Percentiles rank a stretch among this genome's conserved stretches.
phyloP scores from a whole-genome alignment of 1,140 invertebrate genomes.

The Eumeta japonica region DNA sequence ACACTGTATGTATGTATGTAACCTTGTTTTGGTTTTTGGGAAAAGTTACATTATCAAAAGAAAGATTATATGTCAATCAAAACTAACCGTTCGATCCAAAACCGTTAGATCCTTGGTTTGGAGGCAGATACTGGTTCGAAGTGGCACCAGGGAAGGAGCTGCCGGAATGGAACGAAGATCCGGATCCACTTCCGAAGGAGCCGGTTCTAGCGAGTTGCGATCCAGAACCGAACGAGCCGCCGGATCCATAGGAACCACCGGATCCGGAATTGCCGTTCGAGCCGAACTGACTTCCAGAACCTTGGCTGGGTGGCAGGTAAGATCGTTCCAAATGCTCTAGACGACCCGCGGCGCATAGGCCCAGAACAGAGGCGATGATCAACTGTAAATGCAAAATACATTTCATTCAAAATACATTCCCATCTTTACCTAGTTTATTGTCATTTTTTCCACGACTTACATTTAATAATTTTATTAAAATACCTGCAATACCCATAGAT shows the following conservation, averaged over 20 bases:
- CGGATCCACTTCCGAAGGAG: constrained; percentile 7
- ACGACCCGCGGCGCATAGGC: constrained; percentile 32
- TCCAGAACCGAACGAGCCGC: not conserved
- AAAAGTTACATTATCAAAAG: no score
- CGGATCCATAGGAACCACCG: constrained; percentile 8
- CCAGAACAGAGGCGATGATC: constrained; percentile 29
- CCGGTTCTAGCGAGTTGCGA: not conserved
- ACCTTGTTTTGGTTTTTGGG: no score
- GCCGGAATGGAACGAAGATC: constrained; percentile 5
- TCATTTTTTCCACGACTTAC: no score
- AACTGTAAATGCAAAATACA: no score
- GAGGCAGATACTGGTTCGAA: constrained; percentile 42
- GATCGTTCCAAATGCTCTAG: constrained; percentile 38
- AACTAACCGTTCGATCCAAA: no score
- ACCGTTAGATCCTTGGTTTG: constrained; percentile 28
- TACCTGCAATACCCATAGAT: no score
- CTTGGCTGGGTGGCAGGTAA: constrained; percentile 34
- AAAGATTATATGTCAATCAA: no score
- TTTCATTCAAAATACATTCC: no score
- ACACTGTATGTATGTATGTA: no score
- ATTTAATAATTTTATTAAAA: no score
- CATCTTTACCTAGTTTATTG: no score
- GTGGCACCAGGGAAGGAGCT: constrained; percentile 16
- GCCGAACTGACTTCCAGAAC: constrained; percentile 7
- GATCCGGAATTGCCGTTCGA: constrained; percentile 2